Conservation (phyloP, 2,797 vertebrate species). For the Odontamblyopus lacepedii region DNA sequence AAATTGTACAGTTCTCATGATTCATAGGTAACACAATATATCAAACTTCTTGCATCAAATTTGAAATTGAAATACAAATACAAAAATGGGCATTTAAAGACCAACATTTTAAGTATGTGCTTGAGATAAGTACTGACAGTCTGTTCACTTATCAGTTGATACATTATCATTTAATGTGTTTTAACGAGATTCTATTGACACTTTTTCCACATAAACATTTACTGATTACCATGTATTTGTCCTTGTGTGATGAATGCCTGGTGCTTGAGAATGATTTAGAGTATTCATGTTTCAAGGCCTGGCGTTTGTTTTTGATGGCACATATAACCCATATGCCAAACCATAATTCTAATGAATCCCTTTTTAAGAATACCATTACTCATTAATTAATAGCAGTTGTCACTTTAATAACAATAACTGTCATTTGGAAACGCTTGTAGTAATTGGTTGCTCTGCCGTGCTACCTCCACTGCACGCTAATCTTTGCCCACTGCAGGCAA, state of each 20-base stretch:
- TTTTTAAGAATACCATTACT: slow-evolving; percentile 49
- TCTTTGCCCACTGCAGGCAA: slow-evolving; percentile 49
- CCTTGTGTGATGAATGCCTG: slow-evolving; percentile 23
- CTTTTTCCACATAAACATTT: not conserved
- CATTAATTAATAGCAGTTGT: slow-evolving; percentile 42
- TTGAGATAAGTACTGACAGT: not conserved
- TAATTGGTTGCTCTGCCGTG: slow-evolving; percentile 45
- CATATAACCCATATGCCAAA: slow-evolving; percentile 18
- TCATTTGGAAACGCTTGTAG: slow-evolving; percentile 35
- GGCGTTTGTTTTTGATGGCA: slow-evolving; percentile 27
- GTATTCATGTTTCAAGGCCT: slow-evolving; percentile 30
- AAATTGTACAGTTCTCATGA: not conserved
- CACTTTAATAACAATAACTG: slow-evolving; percentile 48
- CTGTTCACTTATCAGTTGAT: not conserved
- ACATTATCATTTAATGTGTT: slow-evolving; percentile 6
- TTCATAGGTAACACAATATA: too few relatives aligned
- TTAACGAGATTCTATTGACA: not conserved
- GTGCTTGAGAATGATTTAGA: slow-evolving; percentile 26
- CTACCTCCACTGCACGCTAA: slow-evolving; percentile 39
- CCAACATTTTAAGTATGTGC: not conserved
- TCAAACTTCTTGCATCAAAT: not conserved
- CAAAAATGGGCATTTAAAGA: too few relatives aligned
- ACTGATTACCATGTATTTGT: slow-evolving; percentile 21
- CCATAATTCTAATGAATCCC: slow-evolving; percentile 42
- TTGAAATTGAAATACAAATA: not conserved